Percentiles rank a stretch among this genome's conserved stretches.
Evolutionary conservation across 1,140 invertebrate species (phyloP).

Genomic region (Drosophila ananassae): DNA sequence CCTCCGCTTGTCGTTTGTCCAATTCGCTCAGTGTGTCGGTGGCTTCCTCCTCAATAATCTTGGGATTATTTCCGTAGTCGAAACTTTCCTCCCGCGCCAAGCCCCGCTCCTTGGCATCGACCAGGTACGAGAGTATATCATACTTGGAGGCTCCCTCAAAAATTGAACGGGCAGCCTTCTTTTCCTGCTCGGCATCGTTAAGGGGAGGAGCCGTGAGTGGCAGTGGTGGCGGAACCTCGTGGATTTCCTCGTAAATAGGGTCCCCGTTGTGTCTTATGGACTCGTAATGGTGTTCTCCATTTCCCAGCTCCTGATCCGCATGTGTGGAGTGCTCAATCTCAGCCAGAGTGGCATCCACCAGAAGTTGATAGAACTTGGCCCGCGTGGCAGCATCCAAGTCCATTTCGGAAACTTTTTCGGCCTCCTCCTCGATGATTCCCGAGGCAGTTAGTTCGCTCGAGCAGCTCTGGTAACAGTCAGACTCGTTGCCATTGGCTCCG

Average conservation of each 20-base stretch:
- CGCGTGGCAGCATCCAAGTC: slow-evolving; percentile 85
- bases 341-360: slow-evolving; percentile 87
- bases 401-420: slow-evolving; percentile 4
- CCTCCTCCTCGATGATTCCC: slow-evolving; percentile 75
- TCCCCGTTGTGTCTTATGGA: slow-evolving; percentile 89
- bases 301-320: slow-evolving; percentile 53
- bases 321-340: slow-evolving; percentile 87
- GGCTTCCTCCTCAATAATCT: slow-evolving; percentile 85
- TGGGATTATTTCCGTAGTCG: slow-evolving; percentile 85
- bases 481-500: slow-evolving; percentile 79
- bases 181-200: slow-evolving; percentile 87
- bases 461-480: slow-evolving; percentile 88
- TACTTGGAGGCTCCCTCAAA: slow-evolving; percentile 94
- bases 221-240: slow-evolving; percentile 90
- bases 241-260: slow-evolving; percentile 95
- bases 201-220: slow-evolving; percentile 90
- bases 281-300: slow-evolving; percentile 89
- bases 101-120: slow-evolving; percentile 92
- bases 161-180: slow-evolving; percentile 88
- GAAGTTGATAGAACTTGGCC: slow-evolving; percentile 88
- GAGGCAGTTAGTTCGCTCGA: slow-evolving; percentile 87
- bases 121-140: slow-evolving; percentile 94
- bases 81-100: slow-evolving; percentile 88
- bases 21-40: slow-evolving; percentile 85
- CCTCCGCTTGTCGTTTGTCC: slow-evolving; percentile 62